Percentiles rank a stretch among this genome's conserved stretches.
Evolutionary conservation across 2,888 invertebrate genomes (phyloP).

Genomic region (Plebejus anna): DNA sequence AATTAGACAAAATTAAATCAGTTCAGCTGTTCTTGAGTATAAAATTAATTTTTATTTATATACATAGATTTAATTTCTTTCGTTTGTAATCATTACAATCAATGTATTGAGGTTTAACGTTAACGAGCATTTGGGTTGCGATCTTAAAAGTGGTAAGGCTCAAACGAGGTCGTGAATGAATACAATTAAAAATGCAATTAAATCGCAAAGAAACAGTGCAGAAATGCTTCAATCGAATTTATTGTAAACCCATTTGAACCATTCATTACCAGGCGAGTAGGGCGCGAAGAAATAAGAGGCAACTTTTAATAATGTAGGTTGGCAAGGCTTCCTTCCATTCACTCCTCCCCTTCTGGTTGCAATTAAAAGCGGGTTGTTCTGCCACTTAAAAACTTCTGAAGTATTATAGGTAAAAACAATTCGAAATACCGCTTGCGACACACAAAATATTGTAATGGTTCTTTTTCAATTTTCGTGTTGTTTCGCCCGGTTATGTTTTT

Average conservation of each 20-base stretch:
- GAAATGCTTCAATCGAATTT: slow-evolving; percentile 46
- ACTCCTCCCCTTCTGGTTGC: slow-evolving; percentile 77
- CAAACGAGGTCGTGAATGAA: background rate
- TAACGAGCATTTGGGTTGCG: background rate
- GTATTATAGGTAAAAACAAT: slow-evolving; percentile 65
- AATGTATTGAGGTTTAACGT: background rate
- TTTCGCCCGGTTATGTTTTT: slow-evolving; percentile 1
- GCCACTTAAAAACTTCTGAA: slow-evolving; percentile 76
- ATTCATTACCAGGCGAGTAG: slow-evolving; percentile 57
- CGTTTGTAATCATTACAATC: too few species aligned
- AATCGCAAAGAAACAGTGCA: slow-evolving; percentile 51
- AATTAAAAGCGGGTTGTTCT: slow-evolving; percentile 77
- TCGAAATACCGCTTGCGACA: slow-evolving; percentile 53
- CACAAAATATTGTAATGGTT: slow-evolving; percentile 45
- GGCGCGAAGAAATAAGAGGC: slow-evolving; percentile 65
- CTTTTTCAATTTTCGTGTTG: slow-evolving; percentile 23
- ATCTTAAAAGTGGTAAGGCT: background rate
- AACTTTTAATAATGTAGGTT: slow-evolving; percentile 78
- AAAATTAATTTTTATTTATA: too few species aligned
- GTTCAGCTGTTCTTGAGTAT: too few species aligned
- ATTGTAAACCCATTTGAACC: slow-evolving; percentile 61
- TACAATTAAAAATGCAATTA: slow-evolving; percentile 2
- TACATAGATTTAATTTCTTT: too few species aligned
- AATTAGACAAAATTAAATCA: too few species aligned
- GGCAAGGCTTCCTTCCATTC: slow-evolving; percentile 76